A percentile compares a stretch with the other conserved stretches of the same genome.
These are phyloP conservation scores for Melanaphis sacchari DNA, from an alignment of 1,140 invertebrate species.

Conservation along the genomic window DNA sequence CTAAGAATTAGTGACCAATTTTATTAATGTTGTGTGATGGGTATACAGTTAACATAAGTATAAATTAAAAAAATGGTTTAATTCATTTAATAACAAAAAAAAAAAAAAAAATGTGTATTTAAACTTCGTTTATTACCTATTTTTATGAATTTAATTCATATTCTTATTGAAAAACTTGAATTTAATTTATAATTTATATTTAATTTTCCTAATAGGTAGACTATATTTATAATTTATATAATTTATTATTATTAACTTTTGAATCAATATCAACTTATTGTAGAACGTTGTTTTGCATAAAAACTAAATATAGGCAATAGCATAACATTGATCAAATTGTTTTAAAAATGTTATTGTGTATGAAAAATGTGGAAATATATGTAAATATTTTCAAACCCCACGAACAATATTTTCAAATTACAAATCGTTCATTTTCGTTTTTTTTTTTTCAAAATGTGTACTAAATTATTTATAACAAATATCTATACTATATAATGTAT, in stretches of 20 bases:
- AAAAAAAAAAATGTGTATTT: not conserved
- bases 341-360: too few relatives aligned
- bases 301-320: too few relatives aligned
- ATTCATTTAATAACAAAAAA: too few relatives aligned
- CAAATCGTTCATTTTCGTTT: not conserved
- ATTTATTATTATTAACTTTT: not conserved
- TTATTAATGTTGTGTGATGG: not conserved
- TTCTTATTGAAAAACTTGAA: not conserved
- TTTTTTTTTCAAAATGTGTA: not conserved
- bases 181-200: not conserved
- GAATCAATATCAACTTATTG: not conserved
- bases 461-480: not conserved
- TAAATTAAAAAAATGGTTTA: not conserved
- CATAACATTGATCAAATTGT: too few relatives aligned
- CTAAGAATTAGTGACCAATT: not conserved
- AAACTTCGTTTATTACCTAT: not conserved
- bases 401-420: too few relatives aligned
- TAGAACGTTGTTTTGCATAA: not conserved
- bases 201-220: too few relatives aligned
- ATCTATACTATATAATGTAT: too few relatives aligned
- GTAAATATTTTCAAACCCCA: too few relatives aligned
- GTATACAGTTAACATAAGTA: too few relatives aligned
- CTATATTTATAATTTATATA: too few relatives aligned
- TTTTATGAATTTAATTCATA: not conserved
- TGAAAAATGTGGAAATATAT: too few relatives aligned